phyloP scores from a whole-genome alignment of 1,140 invertebrate genomes.

The Physella acuta region DNA sequence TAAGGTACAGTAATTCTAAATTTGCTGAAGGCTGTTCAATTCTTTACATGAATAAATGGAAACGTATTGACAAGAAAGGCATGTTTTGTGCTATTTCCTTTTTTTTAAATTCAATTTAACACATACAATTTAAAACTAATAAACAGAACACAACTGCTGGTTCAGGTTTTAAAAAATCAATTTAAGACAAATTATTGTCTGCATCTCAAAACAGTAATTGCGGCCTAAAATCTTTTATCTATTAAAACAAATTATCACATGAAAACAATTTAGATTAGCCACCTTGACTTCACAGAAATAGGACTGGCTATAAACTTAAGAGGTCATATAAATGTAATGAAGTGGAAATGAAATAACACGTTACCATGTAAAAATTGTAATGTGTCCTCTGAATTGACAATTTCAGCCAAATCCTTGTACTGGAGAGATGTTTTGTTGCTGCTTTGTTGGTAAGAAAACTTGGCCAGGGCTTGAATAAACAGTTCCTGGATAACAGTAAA shows the following conservation, averaged over 20 bases:
- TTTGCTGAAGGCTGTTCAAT: too few species aligned
- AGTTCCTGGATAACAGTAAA: constrained; percentile 53
- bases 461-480: constrained; percentile 51
- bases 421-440: constrained; percentile 34
- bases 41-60: too few species aligned
- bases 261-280: background rate
- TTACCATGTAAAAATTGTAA: constrained; percentile 55
- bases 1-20: too few species aligned
- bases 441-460: constrained; percentile 43
- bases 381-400: constrained; percentile 47
- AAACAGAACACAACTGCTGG: too few species aligned
- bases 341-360: background rate
- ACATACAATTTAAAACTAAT: too few species aligned
- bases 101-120: too few species aligned
- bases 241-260: constrained; percentile 4
- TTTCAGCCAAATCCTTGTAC: constrained; percentile 50
- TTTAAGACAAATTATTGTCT: too few species aligned
- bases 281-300: background rate
- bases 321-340: background rate
- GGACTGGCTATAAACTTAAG: background rate
- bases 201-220: too few species aligned
- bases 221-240: too few species aligned
- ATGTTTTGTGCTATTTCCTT: too few species aligned
- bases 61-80: too few species aligned
- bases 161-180: too few species aligned